These are phyloP conservation scores for Pangasius krempfi DNA, from an alignment of 2,797 vertebrate genomes.

Conservation along the genomic window DNA sequence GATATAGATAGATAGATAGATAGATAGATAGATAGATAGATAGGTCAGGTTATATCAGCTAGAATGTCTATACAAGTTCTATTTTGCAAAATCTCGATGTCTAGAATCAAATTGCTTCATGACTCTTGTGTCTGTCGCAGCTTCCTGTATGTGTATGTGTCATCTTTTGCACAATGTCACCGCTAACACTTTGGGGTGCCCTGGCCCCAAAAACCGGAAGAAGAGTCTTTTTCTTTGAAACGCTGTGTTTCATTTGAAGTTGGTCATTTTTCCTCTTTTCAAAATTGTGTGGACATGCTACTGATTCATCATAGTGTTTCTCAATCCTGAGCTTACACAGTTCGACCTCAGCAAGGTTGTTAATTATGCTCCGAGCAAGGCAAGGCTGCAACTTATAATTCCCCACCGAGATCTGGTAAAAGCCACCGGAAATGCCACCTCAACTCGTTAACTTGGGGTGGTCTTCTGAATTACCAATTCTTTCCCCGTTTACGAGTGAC, in stretches of 20 bases:
- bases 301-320: not conserved
- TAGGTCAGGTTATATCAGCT: no score
- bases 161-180: not conserved
- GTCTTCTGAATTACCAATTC: not conserved
- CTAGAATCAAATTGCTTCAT: not conserved
- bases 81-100: no score
- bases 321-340: not conserved
- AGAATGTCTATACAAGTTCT: no score
- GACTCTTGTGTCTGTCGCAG: conserved; percentile 11
- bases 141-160: conserved; percentile 20
- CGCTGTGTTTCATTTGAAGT: not conserved
- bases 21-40: no score
- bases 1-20: no score
- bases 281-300: not conserved
- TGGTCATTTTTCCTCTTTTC: not conserved
- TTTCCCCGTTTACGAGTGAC: not conserved
- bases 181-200: not conserved
- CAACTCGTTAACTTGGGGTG: not conserved
- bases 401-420: not conserved
- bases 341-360: not conserved
- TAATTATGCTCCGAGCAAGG: not conserved
- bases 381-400: not conserved
- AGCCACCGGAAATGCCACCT: not conserved
- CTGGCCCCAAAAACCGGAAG: not conserved
- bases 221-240: not conserved